A percentile compares a stretch with the other conserved stretches of the same genome.
Conservation (phyloP, 2,888 invertebrate species). For the Penaeus monodon region DNA sequence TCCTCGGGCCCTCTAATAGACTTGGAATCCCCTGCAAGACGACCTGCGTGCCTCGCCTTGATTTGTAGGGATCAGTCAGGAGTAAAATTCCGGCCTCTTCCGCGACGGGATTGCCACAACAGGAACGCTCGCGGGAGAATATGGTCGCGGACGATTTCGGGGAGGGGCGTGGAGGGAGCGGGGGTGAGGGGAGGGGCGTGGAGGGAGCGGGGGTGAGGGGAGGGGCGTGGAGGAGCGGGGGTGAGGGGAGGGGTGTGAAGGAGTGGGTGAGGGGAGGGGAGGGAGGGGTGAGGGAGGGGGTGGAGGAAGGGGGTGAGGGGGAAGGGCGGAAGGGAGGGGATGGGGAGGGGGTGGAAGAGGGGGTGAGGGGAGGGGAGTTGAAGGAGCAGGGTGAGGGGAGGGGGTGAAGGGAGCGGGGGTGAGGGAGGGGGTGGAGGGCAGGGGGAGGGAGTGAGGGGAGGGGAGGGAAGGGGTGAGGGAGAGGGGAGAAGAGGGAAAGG, state of each 20-base stretch:
- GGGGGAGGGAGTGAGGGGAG: too few relatives aligned
- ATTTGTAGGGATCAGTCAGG: slow-evolving; percentile 33
- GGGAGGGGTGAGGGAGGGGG: background rate
- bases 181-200: background rate
- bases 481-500: too few relatives aligned
- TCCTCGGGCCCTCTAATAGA: slow-evolving; percentile 29
- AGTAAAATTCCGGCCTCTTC: slow-evolving; percentile 15
- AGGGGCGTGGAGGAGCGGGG: background rate
- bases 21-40: slow-evolving; percentile 26
- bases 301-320: too few relatives aligned
- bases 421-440: too few relatives aligned
- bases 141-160: background rate
- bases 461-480: too few relatives aligned
- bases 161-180: background rate
- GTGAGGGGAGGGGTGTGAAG: too few relatives aligned
- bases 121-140: slow-evolving; percentile 10
- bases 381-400: too few relatives aligned
- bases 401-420: too few relatives aligned
- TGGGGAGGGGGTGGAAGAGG: background rate
- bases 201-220: background rate
- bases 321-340: background rate
- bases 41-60: slow-evolving; percentile 32
- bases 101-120: slow-evolving; percentile 14
- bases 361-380: background rate
- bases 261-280: background rate